phyloP scores from a whole-genome alignment of 1,140 invertebrate species.

The Schlechtendalia chinensis region DNA sequence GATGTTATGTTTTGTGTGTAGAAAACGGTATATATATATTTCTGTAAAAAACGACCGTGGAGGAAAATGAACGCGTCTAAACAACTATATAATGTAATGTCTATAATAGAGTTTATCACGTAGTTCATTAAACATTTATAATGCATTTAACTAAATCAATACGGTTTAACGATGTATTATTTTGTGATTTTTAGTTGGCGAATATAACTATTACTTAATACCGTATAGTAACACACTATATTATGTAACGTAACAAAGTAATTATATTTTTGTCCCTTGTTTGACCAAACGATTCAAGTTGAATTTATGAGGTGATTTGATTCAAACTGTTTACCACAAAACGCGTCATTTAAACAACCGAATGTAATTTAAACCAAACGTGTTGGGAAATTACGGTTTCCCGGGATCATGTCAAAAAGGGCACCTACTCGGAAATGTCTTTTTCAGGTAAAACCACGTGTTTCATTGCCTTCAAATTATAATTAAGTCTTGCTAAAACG shows the following conservation, averaged over 20 bases:
- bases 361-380: conserved; percentile 13
- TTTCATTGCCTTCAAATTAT: conserved; percentile 4
- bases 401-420: neutral
- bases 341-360: neutral
- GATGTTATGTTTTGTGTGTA: too few relatives aligned
- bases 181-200: neutral
- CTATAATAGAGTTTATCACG: neutral
- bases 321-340: conserved; percentile 7
- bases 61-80: neutral
- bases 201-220: neutral
- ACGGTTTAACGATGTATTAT: neutral
- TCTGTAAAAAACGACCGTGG: too few relatives aligned
- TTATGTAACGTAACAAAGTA: too few relatives aligned
- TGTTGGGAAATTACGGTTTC: neutral
- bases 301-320: neutral
- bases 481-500: neutral
- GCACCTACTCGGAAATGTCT: neutral
- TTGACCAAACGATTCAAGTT: neutral
- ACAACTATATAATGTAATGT: neutral
- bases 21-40: too few relatives aligned
- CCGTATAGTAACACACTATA: too few relatives aligned
- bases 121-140: too few relatives aligned
- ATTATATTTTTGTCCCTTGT: neutral
- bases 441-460: neutral
- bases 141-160: neutral